Conservation (phyloP, 2,797 vertebrate species). For the Coreius guichenoti region DNA sequence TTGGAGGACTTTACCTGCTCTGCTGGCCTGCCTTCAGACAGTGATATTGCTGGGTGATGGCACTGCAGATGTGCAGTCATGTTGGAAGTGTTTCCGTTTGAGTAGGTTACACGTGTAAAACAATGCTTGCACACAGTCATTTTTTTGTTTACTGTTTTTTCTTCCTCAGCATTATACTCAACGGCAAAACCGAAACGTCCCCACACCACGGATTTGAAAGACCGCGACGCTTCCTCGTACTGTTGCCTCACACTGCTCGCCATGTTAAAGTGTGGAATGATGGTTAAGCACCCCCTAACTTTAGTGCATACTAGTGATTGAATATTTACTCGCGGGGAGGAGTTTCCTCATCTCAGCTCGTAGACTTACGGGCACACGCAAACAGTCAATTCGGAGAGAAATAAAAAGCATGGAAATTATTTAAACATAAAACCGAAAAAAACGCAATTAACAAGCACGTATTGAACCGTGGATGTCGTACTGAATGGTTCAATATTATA, state of each 20-base stretch:
- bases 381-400: too few relatives aligned
- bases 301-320: not conserved
- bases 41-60: not conserved
- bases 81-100: not conserved
- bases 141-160: slow-evolving; percentile 5
- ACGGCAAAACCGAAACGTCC: not conserved
- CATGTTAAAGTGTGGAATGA: not conserved
- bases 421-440: too few relatives aligned
- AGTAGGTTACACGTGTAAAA: not conserved
- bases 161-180: not conserved
- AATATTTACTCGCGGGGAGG: not conserved
- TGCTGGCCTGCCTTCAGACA: not conserved
- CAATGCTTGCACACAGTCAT: slow-evolving; percentile 18
- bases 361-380: too few relatives aligned
- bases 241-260: too few relatives aligned
- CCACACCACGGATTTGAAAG: too few relatives aligned
- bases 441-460: too few relatives aligned
- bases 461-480: too few relatives aligned
- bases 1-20: too few relatives aligned
- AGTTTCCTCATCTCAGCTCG: not conserved
- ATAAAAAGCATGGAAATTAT: too few relatives aligned
- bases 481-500: too few relatives aligned
- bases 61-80: slow-evolving; percentile 1
- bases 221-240: too few relatives aligned
- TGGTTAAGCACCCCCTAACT: not conserved